Evolutionary conservation across 2,888 invertebrate species (phyloP).

Genomic region (Agrochola macilenta): DNA sequence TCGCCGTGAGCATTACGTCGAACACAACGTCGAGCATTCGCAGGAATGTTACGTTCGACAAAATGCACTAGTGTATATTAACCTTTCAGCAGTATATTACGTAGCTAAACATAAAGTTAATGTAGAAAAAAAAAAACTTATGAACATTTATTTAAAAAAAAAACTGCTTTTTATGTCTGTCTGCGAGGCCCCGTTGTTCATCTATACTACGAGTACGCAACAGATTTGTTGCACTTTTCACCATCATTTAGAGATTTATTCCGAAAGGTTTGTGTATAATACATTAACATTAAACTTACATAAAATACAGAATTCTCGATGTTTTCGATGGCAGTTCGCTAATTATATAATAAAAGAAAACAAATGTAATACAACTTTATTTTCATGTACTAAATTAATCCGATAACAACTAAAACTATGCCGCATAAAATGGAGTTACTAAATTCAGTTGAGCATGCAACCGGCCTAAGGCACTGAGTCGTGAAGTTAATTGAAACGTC

Average conservation of each 20-base stretch:
- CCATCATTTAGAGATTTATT: not conserved
- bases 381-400: not conserved
- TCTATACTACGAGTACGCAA: too few relatives aligned
- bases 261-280: not conserved
- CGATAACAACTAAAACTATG: not conserved
- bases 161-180: not conserved
- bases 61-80: too few relatives aligned
- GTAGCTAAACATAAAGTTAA: not conserved
- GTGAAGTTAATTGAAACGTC: constrained; percentile 69
- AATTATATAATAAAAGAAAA: not conserved
- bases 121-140: not conserved
- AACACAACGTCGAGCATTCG: too few relatives aligned
- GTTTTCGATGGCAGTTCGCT: not conserved
- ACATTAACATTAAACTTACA: too few relatives aligned
- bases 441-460: constrained; percentile 49
- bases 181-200: not conserved
- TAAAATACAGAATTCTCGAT: not conserved
- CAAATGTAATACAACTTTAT: not conserved
- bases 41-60: too few relatives aligned
- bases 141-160: not conserved
- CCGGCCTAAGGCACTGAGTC: constrained; percentile 57
- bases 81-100: not conserved
- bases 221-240: too few relatives aligned
- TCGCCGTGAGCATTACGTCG: too few relatives aligned
- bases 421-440: constrained; percentile 10